Evolutionary conservation across 2,113 vertebrate species (phyloP).

Genomic region (Varanus komodoensis): DNA sequence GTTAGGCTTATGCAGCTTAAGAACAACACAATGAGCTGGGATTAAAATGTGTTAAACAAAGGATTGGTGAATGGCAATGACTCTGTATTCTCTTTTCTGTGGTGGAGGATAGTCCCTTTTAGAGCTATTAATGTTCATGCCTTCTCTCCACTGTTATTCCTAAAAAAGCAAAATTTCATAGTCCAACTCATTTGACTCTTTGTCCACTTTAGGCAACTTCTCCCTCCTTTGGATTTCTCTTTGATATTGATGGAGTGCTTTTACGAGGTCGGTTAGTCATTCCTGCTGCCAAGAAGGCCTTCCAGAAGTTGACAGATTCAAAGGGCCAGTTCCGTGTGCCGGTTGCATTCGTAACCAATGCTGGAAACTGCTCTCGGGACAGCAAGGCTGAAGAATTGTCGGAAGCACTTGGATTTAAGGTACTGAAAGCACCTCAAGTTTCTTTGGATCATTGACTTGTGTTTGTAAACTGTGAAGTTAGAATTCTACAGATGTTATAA

Average conservation of each 20-base stretch:
- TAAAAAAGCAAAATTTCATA: too few species aligned
- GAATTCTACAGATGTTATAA: neutral
- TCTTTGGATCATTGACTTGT: neutral
- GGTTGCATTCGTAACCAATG: constrained; percentile 95
- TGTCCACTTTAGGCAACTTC: constrained; percentile 64
- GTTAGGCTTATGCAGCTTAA: neutral
- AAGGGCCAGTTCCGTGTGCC: constrained; percentile 88
- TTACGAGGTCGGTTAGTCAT: constrained; percentile 88
- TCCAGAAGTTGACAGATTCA: constrained; percentile 80
- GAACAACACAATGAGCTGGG: neutral
- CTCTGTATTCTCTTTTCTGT: neutral
- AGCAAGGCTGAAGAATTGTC: constrained; percentile 89
- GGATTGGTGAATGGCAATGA: neutral
- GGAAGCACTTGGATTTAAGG: constrained; percentile 86
- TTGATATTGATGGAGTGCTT: constrained; percentile 95
- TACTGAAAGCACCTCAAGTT: constrained; percentile 55
- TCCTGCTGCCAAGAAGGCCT: constrained; percentile 89
- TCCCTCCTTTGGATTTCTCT: constrained; percentile 89
- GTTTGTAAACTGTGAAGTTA: neutral
- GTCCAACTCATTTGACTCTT: neutral
- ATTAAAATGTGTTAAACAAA: neutral
- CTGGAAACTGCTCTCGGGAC: constrained; percentile 88
- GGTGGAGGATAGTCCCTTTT: too few species aligned
- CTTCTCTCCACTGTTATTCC: neutral
- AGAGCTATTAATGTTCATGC: neutral